phyloP scores from a whole-genome alignment of 1,140 invertebrate genomes.

The Melanaphis sacchari region DNA sequence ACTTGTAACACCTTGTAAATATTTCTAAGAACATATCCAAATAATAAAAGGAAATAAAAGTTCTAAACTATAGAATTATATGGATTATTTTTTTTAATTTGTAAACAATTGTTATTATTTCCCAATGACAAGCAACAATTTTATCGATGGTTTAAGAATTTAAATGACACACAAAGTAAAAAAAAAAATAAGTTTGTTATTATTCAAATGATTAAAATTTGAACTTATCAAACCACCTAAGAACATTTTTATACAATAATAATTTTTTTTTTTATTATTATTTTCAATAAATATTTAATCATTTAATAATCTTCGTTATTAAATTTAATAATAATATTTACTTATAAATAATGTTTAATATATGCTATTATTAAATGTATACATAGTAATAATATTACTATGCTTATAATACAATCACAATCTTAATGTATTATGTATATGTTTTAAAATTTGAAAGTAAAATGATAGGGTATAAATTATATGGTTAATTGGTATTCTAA shows the following conservation, averaged over 20 bases:
- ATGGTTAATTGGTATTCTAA: not conserved
- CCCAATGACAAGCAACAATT: not conserved
- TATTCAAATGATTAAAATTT: not conserved
- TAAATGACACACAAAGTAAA: not conserved
- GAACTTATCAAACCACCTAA: not conserved
- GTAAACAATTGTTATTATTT: not conserved
- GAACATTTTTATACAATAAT: not conserved
- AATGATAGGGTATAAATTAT: not conserved
- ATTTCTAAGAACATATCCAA: not conserved
- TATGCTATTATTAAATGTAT: not conserved
- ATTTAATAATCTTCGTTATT: not conserved
- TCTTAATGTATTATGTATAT: not conserved
- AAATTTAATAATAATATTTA: not conserved
- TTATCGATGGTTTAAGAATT: not conserved
- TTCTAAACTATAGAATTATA: not conserved
- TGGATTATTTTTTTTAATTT: not conserved
- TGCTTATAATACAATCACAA: not conserved
- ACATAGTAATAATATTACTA: not conserved
- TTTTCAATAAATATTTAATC: not conserved
- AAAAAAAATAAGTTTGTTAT: not conserved
- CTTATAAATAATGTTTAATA: not conserved
- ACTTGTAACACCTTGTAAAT: not conserved
- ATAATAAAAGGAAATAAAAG: not conserved
- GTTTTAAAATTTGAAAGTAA: not conserved
- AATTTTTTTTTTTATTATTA: not conserved